phyloP scores from a whole-genome alignment of 2,888 invertebrate genomes.

The Drosophila barbarae region DNA sequence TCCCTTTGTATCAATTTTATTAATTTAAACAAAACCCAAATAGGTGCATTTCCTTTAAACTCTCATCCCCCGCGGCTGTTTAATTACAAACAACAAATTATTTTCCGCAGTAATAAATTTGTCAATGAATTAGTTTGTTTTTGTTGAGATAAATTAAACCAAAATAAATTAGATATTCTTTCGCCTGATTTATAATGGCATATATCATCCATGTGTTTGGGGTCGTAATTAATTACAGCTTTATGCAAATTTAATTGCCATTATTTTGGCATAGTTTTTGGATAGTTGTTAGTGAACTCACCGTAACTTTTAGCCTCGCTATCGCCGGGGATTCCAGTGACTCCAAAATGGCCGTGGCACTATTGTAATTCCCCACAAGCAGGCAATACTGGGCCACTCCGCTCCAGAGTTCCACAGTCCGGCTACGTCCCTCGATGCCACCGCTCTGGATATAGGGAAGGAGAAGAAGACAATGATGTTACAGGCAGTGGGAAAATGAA shows the following conservation, averaged over 20 bases:
- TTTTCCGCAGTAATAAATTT: conserved; percentile 25
- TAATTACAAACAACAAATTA: conserved; percentile 13
- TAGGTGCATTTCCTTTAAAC: not conserved
- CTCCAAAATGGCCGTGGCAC: conserved; percentile 79
- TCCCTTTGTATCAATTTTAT: no score
- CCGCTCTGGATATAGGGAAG: conserved; percentile 67
- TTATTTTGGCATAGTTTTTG: conserved; percentile 11
- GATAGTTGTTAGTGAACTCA: conserved; percentile 58
- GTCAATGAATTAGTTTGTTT: conserved; percentile 17
- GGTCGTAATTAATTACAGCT: conserved; percentile 22
- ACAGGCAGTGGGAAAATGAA: conserved; percentile 26
- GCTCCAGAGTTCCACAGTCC: conserved; percentile 79
- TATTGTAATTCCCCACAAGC: conserved; percentile 80
- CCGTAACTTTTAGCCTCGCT: conserved; percentile 79
- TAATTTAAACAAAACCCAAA: no score
- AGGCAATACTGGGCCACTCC: conserved; percentile 80
- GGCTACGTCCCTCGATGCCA: conserved; percentile 78
- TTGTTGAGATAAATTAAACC: conserved; percentile 24
- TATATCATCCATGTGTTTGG: conserved; percentile 13
- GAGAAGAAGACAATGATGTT: conserved; percentile 17
- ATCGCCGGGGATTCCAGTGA: conserved; percentile 79
- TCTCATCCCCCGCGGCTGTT: not conserved
- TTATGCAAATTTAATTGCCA: conserved; percentile 13
- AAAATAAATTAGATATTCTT: conserved; percentile 11
- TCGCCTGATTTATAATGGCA: conserved; percentile 2